These are phyloP conservation scores for Phrynosoma blainvillii DNA, from an alignment of 2,113 vertebrate genomes.

Conservation along the genomic window DNA sequence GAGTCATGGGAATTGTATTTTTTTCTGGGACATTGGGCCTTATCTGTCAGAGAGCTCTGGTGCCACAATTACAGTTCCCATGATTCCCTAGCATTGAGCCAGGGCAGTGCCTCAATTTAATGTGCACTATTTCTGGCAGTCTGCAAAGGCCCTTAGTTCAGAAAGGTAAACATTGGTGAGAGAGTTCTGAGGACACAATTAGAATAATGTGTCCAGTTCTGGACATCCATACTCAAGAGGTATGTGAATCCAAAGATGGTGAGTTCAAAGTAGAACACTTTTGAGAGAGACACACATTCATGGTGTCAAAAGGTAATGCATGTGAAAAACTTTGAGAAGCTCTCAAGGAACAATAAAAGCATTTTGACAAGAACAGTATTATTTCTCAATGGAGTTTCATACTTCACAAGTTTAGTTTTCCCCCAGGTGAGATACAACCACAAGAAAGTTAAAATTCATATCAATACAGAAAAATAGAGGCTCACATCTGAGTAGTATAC, in stretches of 20 bases:
- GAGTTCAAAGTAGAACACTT: background rate
- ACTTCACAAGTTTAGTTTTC: no score
- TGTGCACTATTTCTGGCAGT: no score
- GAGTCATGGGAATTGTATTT: no score
- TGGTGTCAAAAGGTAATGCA: background rate
- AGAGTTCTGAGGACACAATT: background rate
- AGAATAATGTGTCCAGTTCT: background rate
- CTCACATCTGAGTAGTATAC: background rate
- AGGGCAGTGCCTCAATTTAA: no score
- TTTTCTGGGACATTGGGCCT: no score
- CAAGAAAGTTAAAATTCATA: background rate
- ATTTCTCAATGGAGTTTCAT: background rate
- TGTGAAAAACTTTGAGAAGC: background rate
- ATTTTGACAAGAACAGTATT: background rate
- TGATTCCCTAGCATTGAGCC: no score
- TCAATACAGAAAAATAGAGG: background rate
- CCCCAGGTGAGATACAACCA: background rate
- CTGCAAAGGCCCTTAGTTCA: no score
- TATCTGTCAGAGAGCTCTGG: no score
- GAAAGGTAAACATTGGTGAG: background rate
- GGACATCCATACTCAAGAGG: background rate
- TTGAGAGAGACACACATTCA: background rate
- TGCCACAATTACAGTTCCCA: no score
- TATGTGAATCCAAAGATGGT: background rate
- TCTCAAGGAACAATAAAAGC: background rate